These are phyloP conservation scores for Oceanodroma leucorhoa DNA, from an alignment of 2,797 vertebrate species.

Conservation along the genomic window DNA sequence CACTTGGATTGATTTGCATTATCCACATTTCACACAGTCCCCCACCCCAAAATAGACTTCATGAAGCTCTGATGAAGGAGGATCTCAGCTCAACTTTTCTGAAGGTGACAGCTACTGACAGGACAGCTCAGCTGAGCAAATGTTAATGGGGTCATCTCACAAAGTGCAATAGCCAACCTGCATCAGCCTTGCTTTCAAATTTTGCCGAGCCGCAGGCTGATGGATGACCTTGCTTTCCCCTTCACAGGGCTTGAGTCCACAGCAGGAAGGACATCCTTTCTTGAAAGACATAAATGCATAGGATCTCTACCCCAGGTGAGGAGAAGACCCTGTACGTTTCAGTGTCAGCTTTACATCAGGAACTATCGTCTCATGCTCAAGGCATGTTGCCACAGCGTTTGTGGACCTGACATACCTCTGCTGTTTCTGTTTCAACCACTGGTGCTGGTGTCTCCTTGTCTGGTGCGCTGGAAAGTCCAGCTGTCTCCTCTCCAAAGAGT, in stretches of 20 bases:
- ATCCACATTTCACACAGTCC: background rate
- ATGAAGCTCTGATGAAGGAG: background rate
- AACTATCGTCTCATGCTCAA: background rate
- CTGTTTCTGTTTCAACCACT: background rate
- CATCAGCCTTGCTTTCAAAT: background rate
- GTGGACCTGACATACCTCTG: background rate
- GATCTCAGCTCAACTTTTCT: background rate
- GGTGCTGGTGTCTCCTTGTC: rapidly evolving
- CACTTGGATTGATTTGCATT: background rate
- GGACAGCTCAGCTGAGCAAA: background rate
- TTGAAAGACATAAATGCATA: background rate
- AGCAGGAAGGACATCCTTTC: background rate
- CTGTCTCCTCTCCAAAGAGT: background rate
- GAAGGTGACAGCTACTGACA: background rate
- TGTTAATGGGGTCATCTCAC: rapidly evolving
- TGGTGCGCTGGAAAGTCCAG: rapidly evolving
- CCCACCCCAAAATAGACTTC: background rate
- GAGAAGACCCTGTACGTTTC: background rate
- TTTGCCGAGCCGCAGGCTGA: background rate
- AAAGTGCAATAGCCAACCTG: background rate
- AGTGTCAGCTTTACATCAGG: background rate
- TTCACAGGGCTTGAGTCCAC: background rate
- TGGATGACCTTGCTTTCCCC: background rate
- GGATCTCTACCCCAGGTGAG: background rate
- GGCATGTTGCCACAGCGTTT: background rate